Base-by-base conservation (phyloP, 2,113 vertebrate species). In the Clinocottus analis region DNA sequence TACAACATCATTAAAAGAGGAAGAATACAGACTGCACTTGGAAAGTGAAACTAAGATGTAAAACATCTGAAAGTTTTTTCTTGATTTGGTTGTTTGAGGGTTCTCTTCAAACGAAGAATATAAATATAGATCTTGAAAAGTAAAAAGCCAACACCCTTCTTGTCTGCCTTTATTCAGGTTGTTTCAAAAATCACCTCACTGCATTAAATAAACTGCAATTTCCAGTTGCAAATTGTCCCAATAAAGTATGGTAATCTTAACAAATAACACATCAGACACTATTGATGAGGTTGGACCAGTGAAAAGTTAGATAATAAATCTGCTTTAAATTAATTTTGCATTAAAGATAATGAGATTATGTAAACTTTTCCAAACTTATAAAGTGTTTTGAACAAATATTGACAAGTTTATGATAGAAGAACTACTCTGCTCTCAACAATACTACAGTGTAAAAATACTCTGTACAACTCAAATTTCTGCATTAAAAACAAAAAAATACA, bases 11-110 rank as follows among this genome's bases (percentile, higher is more conserved):
- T 23, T 1, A 6, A 29, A 14, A 29, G 5, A 64, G 16, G 72
- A 12, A 58, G 7, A 43, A 31, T 25, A 51, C 17, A 31, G 10
- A 37, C 60, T n/a, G 17, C 21, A 17, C 12, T 51, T 14, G 7
- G 23, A 53, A 60, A 51, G 17, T 61, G 63, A 80, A 67, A 73
- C 13, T 23, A 23, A 53, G 9, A 9, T 53, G 10, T 53, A 55
- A 25, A 13, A 13, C 4, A 25, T 55, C n/a, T 12, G n/a, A 55
- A 29, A 2, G 16, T 3, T 7, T 1, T 31, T 31, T 31, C 29
- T 29, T 14, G 55, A 13, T 27, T 7, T 16, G 12, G 53, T 17
- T 19, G 35, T 37, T 25, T 8, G 33, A 7, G 2, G 51, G 56
- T 43, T 58, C 37, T 19, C 13, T 33, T 14, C 63, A 66, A 35